These are phyloP conservation scores for Reticulitermes lucifugus DNA, from an alignment of 2,888 invertebrate genomes.

Conservation along the genomic window DNA sequence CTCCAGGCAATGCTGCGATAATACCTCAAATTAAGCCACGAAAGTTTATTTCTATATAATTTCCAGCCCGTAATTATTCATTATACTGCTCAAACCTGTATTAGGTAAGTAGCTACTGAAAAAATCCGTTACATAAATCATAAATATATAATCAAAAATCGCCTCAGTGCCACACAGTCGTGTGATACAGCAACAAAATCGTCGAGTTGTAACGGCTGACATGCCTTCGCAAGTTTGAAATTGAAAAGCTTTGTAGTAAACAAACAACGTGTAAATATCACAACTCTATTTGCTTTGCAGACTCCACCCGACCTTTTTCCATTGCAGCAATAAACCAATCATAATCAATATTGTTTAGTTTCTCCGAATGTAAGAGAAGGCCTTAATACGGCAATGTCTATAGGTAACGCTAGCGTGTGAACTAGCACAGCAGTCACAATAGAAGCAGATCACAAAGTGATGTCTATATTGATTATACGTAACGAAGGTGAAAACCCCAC, in stretches of 20 bases:
- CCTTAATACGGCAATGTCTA: not conserved
- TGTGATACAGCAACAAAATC: not conserved
- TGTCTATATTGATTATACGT: constrained; percentile 12
- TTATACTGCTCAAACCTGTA: too few species aligned
- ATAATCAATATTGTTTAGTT: constrained; percentile 6
- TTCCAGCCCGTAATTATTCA: too few species aligned
- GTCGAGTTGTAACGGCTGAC: not conserved
- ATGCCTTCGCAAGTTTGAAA: not conserved
- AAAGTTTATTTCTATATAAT: too few species aligned
- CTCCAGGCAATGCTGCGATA: too few species aligned
- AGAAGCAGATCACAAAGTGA: constrained; percentile 15
- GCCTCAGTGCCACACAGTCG: too few species aligned
- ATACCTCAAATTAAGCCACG: too few species aligned
- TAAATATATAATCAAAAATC: too few species aligned
- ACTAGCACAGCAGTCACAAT: not conserved
- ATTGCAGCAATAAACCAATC: not conserved
- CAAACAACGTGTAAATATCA: not conserved
- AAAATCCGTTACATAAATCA: too few species aligned
- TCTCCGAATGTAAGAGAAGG: not conserved
- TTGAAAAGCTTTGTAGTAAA: not conserved
- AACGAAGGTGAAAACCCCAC: constrained; percentile 14
- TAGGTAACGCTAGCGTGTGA: not conserved
- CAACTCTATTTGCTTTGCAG: not conserved
- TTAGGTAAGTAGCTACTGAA: too few species aligned
- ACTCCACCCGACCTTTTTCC: not conserved